Evolutionary conservation across 2,797 vertebrate species (phyloP).

Genomic region (Columba guinea): DNA sequence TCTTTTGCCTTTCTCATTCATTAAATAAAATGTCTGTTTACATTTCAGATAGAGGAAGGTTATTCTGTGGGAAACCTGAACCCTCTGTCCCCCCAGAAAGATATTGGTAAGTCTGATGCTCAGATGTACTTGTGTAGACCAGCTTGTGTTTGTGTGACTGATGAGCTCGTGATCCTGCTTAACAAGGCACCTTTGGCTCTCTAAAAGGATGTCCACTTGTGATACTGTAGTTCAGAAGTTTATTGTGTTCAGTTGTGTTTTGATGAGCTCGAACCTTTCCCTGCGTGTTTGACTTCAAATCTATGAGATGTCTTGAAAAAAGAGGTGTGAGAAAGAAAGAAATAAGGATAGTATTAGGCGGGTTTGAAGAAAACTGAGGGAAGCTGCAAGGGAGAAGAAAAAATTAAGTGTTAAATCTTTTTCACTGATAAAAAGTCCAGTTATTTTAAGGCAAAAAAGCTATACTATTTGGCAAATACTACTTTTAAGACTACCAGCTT

Average conservation of each 20-base stretch:
- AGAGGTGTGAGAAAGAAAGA: not conserved
- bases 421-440: not conserved
- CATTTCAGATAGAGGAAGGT: conserved; percentile 72
- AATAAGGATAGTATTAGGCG: not conserved
- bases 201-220: not conserved
- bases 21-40: conserved; percentile 40
- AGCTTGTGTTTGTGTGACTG: not conserved
- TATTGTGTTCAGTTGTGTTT: not conserved
- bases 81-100: conserved; percentile 69
- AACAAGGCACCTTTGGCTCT: not conserved
- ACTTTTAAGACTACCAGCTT: not conserved
- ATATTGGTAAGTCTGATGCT: conserved; percentile 74
- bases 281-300: not conserved
- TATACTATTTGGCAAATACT: not conserved
- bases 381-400: not conserved
- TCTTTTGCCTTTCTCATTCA: not conserved
- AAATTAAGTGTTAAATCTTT: not conserved
- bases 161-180: not conserved
- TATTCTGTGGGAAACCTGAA: conserved; percentile 65
- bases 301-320: not conserved
- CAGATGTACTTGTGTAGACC: not conserved
- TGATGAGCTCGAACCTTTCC: not conserved
- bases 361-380: not conserved
- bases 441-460: not conserved
- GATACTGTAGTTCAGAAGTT: not conserved